Conservation (phyloP, 2,113 vertebrate genomes). For the Centropus bengalensis region DNA sequence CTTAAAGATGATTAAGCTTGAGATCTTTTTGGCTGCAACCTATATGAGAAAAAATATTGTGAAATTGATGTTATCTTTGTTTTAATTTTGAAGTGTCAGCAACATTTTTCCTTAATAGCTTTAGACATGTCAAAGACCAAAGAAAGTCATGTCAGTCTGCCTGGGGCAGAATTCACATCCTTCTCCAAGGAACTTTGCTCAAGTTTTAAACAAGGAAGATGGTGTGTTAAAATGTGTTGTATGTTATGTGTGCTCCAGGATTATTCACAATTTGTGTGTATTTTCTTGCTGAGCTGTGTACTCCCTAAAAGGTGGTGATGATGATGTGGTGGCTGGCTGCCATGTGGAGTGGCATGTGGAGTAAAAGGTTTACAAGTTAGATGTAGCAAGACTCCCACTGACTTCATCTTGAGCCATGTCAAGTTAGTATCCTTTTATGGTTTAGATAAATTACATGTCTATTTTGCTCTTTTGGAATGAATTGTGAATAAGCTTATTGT, state of each 20-base stretch:
- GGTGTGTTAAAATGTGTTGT: conserved; percentile 17
- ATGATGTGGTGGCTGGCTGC: not conserved
- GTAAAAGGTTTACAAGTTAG: conserved; percentile 21
- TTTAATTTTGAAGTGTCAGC: conserved; percentile 35
- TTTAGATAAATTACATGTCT: conserved; percentile 79
- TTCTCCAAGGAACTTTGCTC: conserved; percentile 22
- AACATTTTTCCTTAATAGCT: conserved; percentile 16
- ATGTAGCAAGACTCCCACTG: conserved; percentile 36
- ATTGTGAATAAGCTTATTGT: conserved; percentile 81
- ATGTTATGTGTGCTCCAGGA: not conserved
- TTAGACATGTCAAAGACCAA: conserved; percentile 29
- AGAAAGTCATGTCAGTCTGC: conserved; percentile 10
- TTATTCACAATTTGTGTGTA: not conserved
- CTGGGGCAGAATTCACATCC: conserved; percentile 34
- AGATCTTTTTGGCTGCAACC: conserved; percentile 26
- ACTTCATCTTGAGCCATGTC: conserved; percentile 48
- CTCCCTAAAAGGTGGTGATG: not conserved
- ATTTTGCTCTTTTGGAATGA: conserved; percentile 74
- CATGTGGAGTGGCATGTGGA: not conserved
- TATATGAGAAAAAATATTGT: not conserved
- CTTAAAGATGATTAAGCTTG: not conserved
- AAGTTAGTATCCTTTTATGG: conserved; percentile 73
- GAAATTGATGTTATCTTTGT: conserved; percentile 33
- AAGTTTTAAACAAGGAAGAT: conserved; percentile 4
- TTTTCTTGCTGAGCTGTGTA: not conserved